These are phyloP conservation scores for Saccopteryx bilineata DNA, from an alignment of 2,113 vertebrate genomes.

Conservation along the genomic window DNA sequence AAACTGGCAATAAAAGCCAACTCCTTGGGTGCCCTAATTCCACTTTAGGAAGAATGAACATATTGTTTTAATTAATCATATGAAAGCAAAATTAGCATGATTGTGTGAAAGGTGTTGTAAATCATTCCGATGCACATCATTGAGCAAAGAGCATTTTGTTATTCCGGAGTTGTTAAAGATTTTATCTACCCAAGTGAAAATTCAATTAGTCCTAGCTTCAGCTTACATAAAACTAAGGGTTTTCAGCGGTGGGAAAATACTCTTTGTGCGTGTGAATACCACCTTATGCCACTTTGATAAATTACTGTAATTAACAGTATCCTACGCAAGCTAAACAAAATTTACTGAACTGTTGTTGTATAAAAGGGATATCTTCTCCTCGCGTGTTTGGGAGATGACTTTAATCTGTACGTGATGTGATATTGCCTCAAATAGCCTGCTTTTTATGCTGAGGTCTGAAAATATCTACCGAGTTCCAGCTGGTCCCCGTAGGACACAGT, in stretches of 20 bases:
- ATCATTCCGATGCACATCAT: constrained; percentile 89
- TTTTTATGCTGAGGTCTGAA: constrained; percentile 73
- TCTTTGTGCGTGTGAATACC: constrained; percentile 86
- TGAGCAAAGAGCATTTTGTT: constrained; percentile 90
- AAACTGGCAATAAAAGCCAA: constrained; percentile 86
- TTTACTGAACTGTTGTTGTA: constrained; percentile 87
- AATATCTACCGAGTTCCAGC: constrained; percentile 32
- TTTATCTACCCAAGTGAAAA: constrained; percentile 93
- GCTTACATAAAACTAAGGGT: constrained; percentile 87
- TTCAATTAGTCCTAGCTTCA: constrained; percentile 89
- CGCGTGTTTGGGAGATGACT: constrained; percentile 78
- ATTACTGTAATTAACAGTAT: constrained; percentile 92
- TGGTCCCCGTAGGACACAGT: neutral
- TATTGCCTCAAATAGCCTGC: constrained; percentile 69
- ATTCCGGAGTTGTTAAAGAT: constrained; percentile 90
- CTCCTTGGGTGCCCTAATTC: constrained; percentile 87
- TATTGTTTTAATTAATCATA: constrained; percentile 93
- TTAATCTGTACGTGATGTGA: constrained; percentile 70
- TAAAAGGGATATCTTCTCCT: constrained; percentile 82
- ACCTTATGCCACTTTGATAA: constrained; percentile 92
- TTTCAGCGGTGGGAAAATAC: constrained; percentile 87
- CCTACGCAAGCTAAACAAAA: constrained; percentile 90
- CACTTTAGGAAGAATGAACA: constrained; percentile 88
- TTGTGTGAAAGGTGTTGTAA: constrained; percentile 90
- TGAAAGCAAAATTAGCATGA: constrained; percentile 90